These are phyloP conservation scores for Stichopus chloronotus DNA, from an alignment of 35 echinoderm and acorn worm species.

Conservation along the genomic window DNA sequence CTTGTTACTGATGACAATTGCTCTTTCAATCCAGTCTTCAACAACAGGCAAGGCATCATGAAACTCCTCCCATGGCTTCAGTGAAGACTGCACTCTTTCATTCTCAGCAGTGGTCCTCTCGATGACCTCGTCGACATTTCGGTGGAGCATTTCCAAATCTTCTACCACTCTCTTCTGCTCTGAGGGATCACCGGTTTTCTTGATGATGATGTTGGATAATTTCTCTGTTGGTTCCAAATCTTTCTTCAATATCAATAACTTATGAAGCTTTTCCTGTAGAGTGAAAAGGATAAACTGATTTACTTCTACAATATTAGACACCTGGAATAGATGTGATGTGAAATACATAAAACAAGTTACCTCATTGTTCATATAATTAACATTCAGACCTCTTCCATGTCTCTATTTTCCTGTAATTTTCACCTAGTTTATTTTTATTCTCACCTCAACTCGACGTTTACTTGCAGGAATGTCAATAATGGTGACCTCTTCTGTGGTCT, in stretches of 20 bases:
- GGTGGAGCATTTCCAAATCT: constrained; percentile 49
- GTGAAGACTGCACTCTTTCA: constrained; percentile 62
- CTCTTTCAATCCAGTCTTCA: constrained; percentile 67
- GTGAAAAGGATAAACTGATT: neutral
- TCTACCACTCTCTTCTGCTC: constrained; percentile 63
- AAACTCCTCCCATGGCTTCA: constrained; percentile 76
- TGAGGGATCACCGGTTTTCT: constrained; percentile 66
- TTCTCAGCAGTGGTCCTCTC: constrained; percentile 45
- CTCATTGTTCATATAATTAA: no score
- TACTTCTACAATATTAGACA: no score
- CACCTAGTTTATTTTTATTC: neutral
- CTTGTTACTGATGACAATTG: constrained; percentile 32
- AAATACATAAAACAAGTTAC: no score
- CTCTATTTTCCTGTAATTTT: no score
- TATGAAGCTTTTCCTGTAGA: neutral
- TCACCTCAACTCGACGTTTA: constrained; percentile 69
- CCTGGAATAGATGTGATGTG: no score
- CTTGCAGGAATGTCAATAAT: constrained; percentile 67
- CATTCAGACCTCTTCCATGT: no score
- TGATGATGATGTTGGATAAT: constrained; percentile 61
- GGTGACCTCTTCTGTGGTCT: constrained; percentile 51
- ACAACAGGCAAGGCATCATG: constrained; percentile 67
- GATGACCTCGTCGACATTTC: constrained; percentile 56
- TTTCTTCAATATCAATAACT: constrained; percentile 40
- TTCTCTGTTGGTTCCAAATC: constrained; percentile 57